Conservation (phyloP, 2,113 vertebrate species). For the Misgurnus anguillicaudatus region DNA sequence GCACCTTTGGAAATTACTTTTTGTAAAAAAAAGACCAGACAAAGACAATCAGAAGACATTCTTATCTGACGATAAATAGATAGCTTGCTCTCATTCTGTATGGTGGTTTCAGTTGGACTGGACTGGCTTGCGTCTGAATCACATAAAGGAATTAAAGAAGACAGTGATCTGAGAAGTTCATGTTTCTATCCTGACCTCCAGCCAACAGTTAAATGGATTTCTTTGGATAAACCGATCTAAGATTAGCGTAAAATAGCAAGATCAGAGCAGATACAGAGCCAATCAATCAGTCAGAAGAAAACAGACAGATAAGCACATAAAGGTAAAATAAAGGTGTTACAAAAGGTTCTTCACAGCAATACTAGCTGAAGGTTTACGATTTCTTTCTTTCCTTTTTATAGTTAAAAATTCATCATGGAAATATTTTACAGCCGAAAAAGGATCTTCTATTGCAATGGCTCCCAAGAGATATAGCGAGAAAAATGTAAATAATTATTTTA, state of each 20-base stretch:
- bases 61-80: neutral
- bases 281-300: too few species aligned
- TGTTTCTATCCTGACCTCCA: neutral
- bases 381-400: too few species aligned
- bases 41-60: neutral
- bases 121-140: constrained; percentile 12
- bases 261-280: too few species aligned
- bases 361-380: too few species aligned
- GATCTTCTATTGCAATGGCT: too few species aligned
- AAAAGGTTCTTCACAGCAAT: neutral
- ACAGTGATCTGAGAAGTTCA: constrained; percentile 5
- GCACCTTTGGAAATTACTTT: neutral
- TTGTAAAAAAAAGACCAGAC: neutral
- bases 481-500: too few species aligned
- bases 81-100: neutral
- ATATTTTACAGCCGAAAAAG: too few species aligned
- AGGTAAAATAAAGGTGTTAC: too few species aligned
- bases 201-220: constrained; percentile 15
- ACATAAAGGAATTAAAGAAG: neutral
- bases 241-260: neutral
- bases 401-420: too few species aligned
- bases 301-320: too few species aligned
- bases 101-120: neutral
- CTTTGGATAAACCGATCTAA: neutral
- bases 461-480: too few species aligned